Evolutionary conservation across 2,888 invertebrate genomes (phyloP), one percentile per base, ranked within the genome.

Genomic region (Eupeodes latifasciatus): DNA sequence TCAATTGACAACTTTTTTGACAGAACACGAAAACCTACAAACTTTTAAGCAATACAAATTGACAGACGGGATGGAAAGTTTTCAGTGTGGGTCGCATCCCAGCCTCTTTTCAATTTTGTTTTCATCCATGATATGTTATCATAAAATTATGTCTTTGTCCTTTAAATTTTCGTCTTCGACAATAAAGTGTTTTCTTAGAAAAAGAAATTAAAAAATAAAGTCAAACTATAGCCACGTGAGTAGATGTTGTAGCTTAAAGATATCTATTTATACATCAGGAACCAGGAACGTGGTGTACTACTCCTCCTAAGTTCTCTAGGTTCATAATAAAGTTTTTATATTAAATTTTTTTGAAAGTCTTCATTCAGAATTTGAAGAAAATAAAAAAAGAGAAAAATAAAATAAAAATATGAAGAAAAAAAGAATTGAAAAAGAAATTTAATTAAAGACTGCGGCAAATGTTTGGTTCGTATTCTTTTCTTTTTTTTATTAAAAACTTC

Each of bases 371-470:
- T 55, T 14, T 55, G 69, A 51, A 55, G 72, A 59, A 66, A 66
- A 47, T 12, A 27, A 19, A 27, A 72, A 47, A 47, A 59, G 57
- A 72, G n/a, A 47, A 19, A n/a, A 36, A 27, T 27, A 27, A 27
- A 27, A 27, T 27, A 27, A 27, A 27, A 27, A 27, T 27, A 27
- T 27, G 27, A 27, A 55, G 40, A 53, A 51, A 69, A 19, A 55
- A 34, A 51, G 6, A 34, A 55, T 55, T 55, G 55, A 44, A 71
- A 71, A 71, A 71, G 71, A 72, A 72, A 72, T 72, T 72, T 72
- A 81, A 81, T 85, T 76, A 27, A 64, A 72, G 59, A 59, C 76
- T 66, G 57, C 55, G 14, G 76, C 57, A 75, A 69, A 75, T 62
- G 34, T 49, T 75, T 27, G n/a, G 36, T 67, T 69, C 19, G 40